These are phyloP conservation scores for Hydrotaea diabolus DNA, from an alignment of 2,888 invertebrate species.

Conservation along the genomic window DNA sequence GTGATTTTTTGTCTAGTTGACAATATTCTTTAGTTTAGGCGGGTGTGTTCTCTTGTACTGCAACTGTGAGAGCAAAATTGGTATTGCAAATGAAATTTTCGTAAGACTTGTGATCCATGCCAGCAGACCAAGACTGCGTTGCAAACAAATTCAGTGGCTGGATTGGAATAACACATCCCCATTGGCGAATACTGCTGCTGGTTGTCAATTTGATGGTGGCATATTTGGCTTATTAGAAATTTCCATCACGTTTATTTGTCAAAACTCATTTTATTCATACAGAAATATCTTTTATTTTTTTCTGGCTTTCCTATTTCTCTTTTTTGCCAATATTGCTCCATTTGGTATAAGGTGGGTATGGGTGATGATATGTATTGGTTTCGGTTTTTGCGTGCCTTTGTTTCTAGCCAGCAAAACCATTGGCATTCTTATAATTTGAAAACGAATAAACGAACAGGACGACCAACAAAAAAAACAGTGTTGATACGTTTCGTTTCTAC, in stretches of 20 bases:
- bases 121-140: neutral
- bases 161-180: neutral
- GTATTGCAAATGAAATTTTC: neutral
- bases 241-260: constrained; percentile 64
- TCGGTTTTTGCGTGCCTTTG: neutral
- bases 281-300: constrained; percentile 27
- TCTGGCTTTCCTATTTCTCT: constrained; percentile 37
- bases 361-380: too few relatives aligned
- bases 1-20: neutral
- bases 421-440: constrained; percentile 48
- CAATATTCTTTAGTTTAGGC: neutral
- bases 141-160: neutral
- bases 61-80: neutral
- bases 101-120: neutral
- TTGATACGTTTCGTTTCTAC: neutral
- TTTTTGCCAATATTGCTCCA: constrained; percentile 27
- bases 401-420: neutral
- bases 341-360: neutral
- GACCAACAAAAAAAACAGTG: neutral
- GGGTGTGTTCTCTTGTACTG: neutral
- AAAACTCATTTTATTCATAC: constrained; percentile 63
- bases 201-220: constrained; percentile 18
- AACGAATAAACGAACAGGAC: constrained; percentile 20
- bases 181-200: neutral
- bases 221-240: constrained; percentile 55